Conservation (phyloP, 2,797 vertebrate species). For the Squalus acanthias region DNA sequence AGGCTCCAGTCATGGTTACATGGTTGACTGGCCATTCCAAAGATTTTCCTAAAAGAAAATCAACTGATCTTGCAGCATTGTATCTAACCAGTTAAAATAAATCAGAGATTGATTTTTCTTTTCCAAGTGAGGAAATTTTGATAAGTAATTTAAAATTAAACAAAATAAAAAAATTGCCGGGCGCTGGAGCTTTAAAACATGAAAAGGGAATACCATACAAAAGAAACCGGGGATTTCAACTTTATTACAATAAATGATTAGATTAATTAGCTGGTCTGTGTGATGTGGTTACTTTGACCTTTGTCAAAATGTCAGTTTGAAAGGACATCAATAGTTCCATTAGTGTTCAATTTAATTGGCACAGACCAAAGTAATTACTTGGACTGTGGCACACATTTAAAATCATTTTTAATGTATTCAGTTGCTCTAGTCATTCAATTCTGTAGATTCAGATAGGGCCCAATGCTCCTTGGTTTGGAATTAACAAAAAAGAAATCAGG, state of each 20-base stretch:
- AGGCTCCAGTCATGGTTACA: background rate
- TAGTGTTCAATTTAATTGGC: conserved; percentile 29
- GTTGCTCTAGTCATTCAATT: background rate
- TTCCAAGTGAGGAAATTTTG: background rate
- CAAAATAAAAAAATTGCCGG: no score
- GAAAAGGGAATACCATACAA: no score
- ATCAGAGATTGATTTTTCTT: background rate
- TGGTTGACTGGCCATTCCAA: background rate
- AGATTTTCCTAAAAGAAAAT: background rate
- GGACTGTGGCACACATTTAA: background rate
- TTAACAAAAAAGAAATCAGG: background rate
- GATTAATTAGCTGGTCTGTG: conserved; percentile 16
- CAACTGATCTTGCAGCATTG: no score
- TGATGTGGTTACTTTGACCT: conserved; percentile 21
- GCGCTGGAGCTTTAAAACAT: background rate
- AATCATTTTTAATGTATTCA: conserved; percentile 29
- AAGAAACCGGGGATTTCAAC: background rate
- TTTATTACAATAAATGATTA: background rate
- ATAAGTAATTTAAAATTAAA: background rate
- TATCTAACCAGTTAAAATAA: background rate
- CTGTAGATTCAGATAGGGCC: background rate
- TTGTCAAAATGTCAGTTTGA: conserved; percentile 34
- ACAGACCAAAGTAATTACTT: conserved; percentile 27
- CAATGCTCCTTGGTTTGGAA: background rate
- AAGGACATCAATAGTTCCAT: conserved; percentile 35